Conservation (phyloP, 2,888 invertebrate genomes). For the Heliconius charithonia region DNA sequence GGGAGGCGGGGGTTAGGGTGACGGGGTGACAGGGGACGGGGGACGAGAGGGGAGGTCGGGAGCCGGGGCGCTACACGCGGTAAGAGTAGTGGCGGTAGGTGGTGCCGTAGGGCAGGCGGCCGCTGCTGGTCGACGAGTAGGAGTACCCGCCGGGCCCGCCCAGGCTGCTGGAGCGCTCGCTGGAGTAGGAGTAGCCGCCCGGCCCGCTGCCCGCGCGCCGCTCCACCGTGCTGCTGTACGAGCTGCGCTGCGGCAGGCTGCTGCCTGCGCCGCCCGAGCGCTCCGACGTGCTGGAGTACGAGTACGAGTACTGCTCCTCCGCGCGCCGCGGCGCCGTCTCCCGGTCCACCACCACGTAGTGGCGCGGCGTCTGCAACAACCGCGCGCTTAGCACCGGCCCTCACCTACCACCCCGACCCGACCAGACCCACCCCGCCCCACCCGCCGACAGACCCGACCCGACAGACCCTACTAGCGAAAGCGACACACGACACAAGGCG, state of each 20-base stretch:
- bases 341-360: constrained; percentile 93
- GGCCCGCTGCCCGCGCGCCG: constrained; percentile 87
- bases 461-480: constrained; percentile 73
- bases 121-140: constrained; percentile 90
- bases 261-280: constrained; percentile 76
- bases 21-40: constrained; percentile 56
- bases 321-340: constrained; percentile 87
- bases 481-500: constrained; percentile 75
- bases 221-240: constrained; percentile 88
- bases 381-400: constrained; percentile 63
- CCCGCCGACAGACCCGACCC: constrained; percentile 54
- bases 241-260: constrained; percentile 84
- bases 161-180: constrained; percentile 88
- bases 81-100: constrained; percentile 93
- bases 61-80: constrained; percentile 87
- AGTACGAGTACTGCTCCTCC: constrained; percentile 93
- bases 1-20: constrained; percentile 55
- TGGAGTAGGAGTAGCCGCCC: constrained; percentile 90
- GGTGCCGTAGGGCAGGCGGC: constrained; percentile 92
- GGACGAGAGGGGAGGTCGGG: constrained; percentile 53
- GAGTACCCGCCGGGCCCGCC: constrained; percentile 93
- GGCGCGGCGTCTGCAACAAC: constrained; percentile 92
- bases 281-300: constrained; percentile 87
- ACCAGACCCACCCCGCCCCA: constrained; percentile 49
- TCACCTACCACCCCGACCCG: constrained; percentile 57